Evolutionary conservation across 2,888 invertebrate species (phyloP).

Genomic region (Drosophila nr. medialis): DNA sequence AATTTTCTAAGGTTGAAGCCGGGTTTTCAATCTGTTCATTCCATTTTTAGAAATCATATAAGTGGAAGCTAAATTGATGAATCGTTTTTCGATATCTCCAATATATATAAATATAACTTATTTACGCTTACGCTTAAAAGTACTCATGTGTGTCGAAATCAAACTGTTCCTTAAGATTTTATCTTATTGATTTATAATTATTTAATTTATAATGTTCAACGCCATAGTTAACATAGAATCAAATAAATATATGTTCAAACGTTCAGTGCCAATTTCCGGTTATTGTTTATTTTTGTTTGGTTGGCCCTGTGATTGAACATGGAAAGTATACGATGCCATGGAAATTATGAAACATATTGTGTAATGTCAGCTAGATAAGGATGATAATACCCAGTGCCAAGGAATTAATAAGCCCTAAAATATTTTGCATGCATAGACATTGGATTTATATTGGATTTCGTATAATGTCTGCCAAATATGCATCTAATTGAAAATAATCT

Average conservation of each 20-base stretch:
- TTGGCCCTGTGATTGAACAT: not conserved
- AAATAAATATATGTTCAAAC: not conserved
- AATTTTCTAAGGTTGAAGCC: not conserved
- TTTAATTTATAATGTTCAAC: not conserved
- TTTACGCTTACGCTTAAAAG: not conserved
- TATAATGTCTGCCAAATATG: slow-evolving; percentile 58
- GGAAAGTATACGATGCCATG: slow-evolving; percentile 10
- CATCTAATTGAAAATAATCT: slow-evolving; percentile 76
- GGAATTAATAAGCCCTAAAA: slow-evolving; percentile 48
- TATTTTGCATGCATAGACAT: slow-evolving; percentile 10
- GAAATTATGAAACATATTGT: slow-evolving; percentile 50
- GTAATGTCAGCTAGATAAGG: slow-evolving; percentile 56
- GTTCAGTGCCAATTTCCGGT: not conserved
- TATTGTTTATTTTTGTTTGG: not conserved
- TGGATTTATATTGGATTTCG: slow-evolving; percentile 73
- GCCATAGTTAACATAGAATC: not conserved
- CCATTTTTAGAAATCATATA: not conserved
- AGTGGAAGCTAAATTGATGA: not conserved
- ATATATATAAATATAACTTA: not conserved
- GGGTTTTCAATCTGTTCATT: not conserved
- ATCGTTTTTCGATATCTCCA: not conserved
- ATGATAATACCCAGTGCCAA: slow-evolving; percentile 33
- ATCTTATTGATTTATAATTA: not conserved
- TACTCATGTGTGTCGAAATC: not conserved
- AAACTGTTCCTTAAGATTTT: not conserved